Conservation (phyloP, 2,888 invertebrate genomes). For the Oligia strigilis region DNA sequence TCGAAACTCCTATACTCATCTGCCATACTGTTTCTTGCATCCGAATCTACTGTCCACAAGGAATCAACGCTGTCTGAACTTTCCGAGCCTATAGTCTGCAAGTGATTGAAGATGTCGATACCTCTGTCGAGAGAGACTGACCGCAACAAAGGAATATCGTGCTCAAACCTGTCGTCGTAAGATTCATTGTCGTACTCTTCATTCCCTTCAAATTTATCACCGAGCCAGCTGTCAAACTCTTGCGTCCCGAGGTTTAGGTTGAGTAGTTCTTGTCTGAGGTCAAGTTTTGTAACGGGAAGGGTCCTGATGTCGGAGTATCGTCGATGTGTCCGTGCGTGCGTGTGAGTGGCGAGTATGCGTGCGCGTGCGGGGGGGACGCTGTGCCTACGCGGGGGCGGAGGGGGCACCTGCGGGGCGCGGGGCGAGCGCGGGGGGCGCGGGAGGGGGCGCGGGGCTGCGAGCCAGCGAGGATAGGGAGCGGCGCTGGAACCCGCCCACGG, state of each 20-base stretch:
- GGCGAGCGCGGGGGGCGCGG: constrained; percentile 88
- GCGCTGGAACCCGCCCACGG: constrained; percentile 94
- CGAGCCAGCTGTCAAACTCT: constrained; percentile 84
- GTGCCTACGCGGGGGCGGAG: constrained; percentile 86
- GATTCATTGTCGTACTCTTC: constrained; percentile 68
- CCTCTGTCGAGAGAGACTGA: constrained; percentile 85
- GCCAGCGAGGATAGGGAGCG: constrained; percentile 94
- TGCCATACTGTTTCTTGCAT: constrained; percentile 68
- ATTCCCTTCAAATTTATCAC: constrained; percentile 77
- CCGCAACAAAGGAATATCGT: constrained; percentile 81
- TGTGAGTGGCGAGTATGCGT: constrained; percentile 63
- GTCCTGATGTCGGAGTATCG: constrained; percentile 73
- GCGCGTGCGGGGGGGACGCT: constrained; percentile 72
- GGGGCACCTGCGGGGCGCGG: constrained; percentile 89
- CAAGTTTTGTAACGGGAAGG: constrained; percentile 73
- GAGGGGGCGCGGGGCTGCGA: constrained; percentile 91
- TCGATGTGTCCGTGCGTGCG: constrained; percentile 55
- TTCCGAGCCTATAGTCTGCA: constrained; percentile 80
- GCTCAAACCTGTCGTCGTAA: constrained; percentile 75
- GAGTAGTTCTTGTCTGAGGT: constrained; percentile 84
- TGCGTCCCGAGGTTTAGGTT: constrained; percentile 78
- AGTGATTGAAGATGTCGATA: constrained; percentile 81
- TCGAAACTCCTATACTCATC: constrained; percentile 83
- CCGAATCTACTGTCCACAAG: constrained; percentile 80
- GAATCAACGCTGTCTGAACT: constrained; percentile 78